These are phyloP conservation scores for Lemur catta DNA, from an alignment of 2,797 vertebrate species.

Conservation along the genomic window DNA sequence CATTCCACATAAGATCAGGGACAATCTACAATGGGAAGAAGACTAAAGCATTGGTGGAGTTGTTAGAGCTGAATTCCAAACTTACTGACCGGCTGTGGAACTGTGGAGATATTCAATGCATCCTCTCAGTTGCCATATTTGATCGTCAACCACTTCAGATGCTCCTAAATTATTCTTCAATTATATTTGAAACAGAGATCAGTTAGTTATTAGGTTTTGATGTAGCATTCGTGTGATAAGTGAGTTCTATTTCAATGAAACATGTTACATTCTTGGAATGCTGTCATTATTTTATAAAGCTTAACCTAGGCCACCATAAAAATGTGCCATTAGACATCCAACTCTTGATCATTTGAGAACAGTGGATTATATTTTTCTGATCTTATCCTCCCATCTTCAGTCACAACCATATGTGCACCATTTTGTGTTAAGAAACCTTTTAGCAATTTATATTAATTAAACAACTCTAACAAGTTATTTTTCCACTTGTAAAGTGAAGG, in stretches of 20 bases:
- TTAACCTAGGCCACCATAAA: neutral
- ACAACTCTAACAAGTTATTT: neutral
- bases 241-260: neutral
- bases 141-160: neutral
- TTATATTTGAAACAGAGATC: neutral
- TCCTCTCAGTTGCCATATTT: neutral
- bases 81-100: rapidly evolving
- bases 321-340: neutral
- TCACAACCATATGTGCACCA: neutral
- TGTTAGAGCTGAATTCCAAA: neutral
- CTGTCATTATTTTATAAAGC: no score
- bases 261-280: neutral
- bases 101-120: neutral
- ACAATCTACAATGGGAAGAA: no score
- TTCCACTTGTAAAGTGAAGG: neutral
- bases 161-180: neutral
- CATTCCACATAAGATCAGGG: neutral
- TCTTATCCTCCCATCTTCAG: neutral
- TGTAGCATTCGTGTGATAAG: no score
- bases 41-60: rapidly evolving
- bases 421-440: no score
- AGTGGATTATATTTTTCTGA: neutral
- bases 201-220: neutral
- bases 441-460: neutral
- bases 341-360: neutral